Conservation (phyloP, 2,113 vertebrate species). For the Nycticorax nycticorax region DNA sequence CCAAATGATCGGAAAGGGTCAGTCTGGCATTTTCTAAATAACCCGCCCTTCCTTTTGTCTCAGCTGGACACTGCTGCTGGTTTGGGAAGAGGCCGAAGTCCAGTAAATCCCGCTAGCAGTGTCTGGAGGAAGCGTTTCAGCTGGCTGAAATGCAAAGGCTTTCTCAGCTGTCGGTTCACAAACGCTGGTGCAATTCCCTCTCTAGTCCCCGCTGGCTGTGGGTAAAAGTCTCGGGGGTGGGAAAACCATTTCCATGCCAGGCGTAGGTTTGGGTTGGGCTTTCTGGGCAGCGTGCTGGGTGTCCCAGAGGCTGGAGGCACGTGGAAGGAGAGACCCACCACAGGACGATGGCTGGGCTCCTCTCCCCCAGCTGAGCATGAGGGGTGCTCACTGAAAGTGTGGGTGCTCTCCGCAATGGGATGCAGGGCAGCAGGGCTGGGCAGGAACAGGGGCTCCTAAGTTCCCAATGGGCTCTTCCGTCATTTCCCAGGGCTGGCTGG, state of each 20-base stretch:
- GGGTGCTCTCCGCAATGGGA: fast-evolving
- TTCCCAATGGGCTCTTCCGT: background rate
- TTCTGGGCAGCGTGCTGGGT: background rate
- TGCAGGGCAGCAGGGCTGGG: background rate
- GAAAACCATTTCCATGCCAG: background rate
- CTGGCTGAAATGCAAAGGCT: background rate
- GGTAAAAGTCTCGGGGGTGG: background rate
- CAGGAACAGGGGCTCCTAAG: background rate
- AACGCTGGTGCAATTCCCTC: background rate
- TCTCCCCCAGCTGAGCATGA: background rate
- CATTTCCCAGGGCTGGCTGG: background rate
- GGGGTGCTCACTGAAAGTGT: background rate
- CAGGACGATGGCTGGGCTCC: background rate
- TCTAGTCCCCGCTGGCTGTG: background rate
- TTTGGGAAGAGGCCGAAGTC: background rate
- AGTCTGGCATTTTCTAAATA: background rate
- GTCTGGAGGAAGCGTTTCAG: background rate
- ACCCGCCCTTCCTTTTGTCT: background rate
- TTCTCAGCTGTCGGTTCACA: background rate
- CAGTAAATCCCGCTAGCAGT: background rate
- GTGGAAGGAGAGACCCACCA: background rate
- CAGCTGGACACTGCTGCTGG: background rate
- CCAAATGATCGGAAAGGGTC: background rate
- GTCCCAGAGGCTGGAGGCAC: background rate
- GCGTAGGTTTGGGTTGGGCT: background rate